Base-by-base conservation (phyloP, 2,888 invertebrate genomes). In the Ennomos quercinarius region DNA sequence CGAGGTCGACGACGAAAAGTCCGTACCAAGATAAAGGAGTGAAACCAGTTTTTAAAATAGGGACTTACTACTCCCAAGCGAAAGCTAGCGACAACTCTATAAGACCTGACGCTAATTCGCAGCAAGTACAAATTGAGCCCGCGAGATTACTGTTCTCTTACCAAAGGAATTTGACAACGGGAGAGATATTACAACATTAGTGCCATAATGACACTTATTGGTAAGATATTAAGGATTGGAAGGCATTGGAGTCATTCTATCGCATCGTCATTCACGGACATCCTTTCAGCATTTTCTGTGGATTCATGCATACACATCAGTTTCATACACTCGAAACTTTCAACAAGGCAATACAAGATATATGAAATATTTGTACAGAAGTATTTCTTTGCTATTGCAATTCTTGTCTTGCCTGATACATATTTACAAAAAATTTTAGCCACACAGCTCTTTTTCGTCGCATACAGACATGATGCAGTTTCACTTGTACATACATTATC, bases 1-100 rank as follows among this genome's bases (percentile, higher is more conserved):
- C 82, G 58, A 73, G 85, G 74, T 78, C 87, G 50, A 94, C 95
- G 1, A 94, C 95, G 8, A 94, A 93, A 81, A 94, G 85, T 59
- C 87, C 90, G 1, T 88, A 84, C 60, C 80, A 81, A 60, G 88
- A 87, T 39, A 93, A 93, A 64, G 83, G 79, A 34, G 67, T 87
- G 1, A 86, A 87, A 56, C 80, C 89, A 0, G 73, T 89, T 9
- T 93, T 90, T 76, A 93, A 93, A 68, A 81, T 93, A 66, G 93
- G 93, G 35, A 92, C 93, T 0, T 87, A 81, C 63, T 93, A 91
- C 66, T 88, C 91, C 17, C 87, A 89, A 78, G 77, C 80, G n/a
- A 90, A 91, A 60, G 83, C 89, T 11, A 89, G 80, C 57, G 91
- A 91, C 61, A 92, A 92, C 66, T 89, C 89, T 0, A 92, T 92